Evolutionary conservation across 1,140 invertebrate species (phyloP).

Genomic region (Diabrotica virgifera): DNA sequence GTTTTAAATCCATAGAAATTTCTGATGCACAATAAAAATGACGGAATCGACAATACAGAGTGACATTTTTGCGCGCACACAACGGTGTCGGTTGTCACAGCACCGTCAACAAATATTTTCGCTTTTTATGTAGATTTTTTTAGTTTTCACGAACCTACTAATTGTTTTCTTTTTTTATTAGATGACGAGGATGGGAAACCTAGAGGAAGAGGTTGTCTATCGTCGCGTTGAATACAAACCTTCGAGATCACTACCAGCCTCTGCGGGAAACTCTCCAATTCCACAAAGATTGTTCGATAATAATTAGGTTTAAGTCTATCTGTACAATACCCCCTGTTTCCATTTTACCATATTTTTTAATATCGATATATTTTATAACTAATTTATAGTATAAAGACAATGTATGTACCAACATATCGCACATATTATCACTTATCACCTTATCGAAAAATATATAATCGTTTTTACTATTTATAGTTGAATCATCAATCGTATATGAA

Average conservation of each 20-base stretch:
- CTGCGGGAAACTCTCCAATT: slow-evolving; percentile 42
- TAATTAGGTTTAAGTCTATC: slow-evolving; percentile 17
- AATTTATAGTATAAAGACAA: neutral
- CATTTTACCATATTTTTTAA: neutral
- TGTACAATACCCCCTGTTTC: neutral
- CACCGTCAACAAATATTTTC: too few relatives aligned
- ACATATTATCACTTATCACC: too few relatives aligned
- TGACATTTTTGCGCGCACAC: too few relatives aligned
- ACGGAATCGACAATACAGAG: too few relatives aligned
- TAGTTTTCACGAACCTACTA: neutral
- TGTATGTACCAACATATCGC: neutral
- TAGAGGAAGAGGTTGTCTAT: slow-evolving; percentile 49
- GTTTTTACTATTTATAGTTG: too few relatives aligned
- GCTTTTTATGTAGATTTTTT: neutral
- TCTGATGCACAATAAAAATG: too few relatives aligned
- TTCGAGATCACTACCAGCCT: slow-evolving; percentile 38
- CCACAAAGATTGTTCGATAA: slow-evolving; percentile 37
- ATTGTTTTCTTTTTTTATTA: slow-evolving; percentile 21
- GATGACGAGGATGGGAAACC: slow-evolving; percentile 50
- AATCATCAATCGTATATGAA: too few relatives aligned
- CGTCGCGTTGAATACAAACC: slow-evolving; percentile 46
- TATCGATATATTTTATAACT: slow-evolving; percentile 3
- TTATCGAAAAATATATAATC: too few relatives aligned
- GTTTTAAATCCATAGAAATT: too few relatives aligned
- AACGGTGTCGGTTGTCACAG: too few relatives aligned